Evolutionary conservation across 2,888 invertebrate genomes (phyloP), one percentile per base, ranked within the genome.

Genomic region (Pseudococcus viburni): DNA sequence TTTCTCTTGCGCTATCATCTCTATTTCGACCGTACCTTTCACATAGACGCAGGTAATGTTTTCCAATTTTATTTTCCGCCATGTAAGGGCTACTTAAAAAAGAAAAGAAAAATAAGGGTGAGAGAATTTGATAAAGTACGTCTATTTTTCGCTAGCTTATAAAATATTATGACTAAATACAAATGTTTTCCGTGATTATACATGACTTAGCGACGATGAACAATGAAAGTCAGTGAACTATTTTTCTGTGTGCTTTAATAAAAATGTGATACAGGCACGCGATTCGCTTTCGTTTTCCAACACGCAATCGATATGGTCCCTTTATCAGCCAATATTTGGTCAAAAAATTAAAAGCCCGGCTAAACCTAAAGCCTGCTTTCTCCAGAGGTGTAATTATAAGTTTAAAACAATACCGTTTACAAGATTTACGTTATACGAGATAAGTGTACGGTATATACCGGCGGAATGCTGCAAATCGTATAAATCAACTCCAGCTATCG

Each of bases 101-200:
- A 6, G 73, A 46, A 83, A 83, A 83, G 80, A 83, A 83, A 73
- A 80, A 80, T n/a, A 80, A 83, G 80, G 39, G 33, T 46, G 46
- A 83, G 80, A 46, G 80, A 33, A 83, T 42, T 42, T 83, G 46
- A 83, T 46, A 46, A 83, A 83, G 80, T 83, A 33, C 46, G 80
- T 42, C 80, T 83, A 83, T 83, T 73, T 73, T 83, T 83, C 46
- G 80, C 19, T 19, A 12, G 11, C 51, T 51, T 85, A 85, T 55
- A 85, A 59, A 85, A 59, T 85, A 85, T 85, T 85, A 85, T 59
- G 80, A 85, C 55, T 86, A 88, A 80, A 80, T 88, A 88, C 88
- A 88, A 88, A 88, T 88, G 88, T 88, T 88, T 83, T 88, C 83
- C 80, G 51, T 88, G 80, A 88, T 88, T 88, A 88, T 88, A 88